Evolutionary conservation across 2,797 vertebrate species (phyloP).

Genomic region (Sparidentex hasta): DNA sequence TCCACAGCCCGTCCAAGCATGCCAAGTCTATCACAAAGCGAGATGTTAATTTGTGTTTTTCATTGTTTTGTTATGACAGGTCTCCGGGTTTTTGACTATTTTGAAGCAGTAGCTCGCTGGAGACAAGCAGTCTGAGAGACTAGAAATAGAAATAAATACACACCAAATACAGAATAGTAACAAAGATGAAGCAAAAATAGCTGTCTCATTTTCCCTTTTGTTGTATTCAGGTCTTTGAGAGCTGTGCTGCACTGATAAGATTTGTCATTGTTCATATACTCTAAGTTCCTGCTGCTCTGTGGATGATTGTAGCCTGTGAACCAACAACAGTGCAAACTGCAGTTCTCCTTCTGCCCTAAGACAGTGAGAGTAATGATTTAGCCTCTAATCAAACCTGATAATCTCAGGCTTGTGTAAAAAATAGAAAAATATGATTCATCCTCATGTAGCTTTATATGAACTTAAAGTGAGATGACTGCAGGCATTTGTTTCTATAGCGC

Average conservation of each 20-base stretch:
- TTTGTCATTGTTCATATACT: conserved; percentile 18
- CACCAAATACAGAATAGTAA: conserved; percentile 17
- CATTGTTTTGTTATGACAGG: conserved; percentile 42
- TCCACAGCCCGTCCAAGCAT: conserved; percentile 23
- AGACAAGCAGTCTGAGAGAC: conserved; percentile 22
- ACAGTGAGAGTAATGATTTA: conserved; percentile 7
- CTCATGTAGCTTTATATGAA: background rate
- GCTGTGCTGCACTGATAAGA: conserved; percentile 26
- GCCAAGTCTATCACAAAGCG: conserved; percentile 14
- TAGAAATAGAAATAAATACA: conserved; percentile 40
- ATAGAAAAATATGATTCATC: background rate
- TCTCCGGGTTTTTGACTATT: conserved; percentile 13
- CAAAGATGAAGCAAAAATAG: conserved; percentile 33
- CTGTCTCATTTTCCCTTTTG: conserved; percentile 21
- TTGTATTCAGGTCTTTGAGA: conserved; percentile 11
- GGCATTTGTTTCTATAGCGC: conserved; percentile 1
- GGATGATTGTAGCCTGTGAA: conserved; percentile 10
- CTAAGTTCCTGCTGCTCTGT: conserved; percentile 9
- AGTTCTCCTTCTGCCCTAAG: conserved; percentile 8
- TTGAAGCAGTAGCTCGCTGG: conserved; percentile 6
- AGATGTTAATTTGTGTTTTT: conserved; percentile 39
- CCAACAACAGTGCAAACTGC: conserved; percentile 1
- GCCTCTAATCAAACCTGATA: background rate
- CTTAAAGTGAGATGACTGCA: background rate
- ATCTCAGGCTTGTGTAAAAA: conserved; percentile 8